phyloP scores from a whole-genome alignment of 2,113 vertebrate genomes.

The Atherinomorus stipes region DNA sequence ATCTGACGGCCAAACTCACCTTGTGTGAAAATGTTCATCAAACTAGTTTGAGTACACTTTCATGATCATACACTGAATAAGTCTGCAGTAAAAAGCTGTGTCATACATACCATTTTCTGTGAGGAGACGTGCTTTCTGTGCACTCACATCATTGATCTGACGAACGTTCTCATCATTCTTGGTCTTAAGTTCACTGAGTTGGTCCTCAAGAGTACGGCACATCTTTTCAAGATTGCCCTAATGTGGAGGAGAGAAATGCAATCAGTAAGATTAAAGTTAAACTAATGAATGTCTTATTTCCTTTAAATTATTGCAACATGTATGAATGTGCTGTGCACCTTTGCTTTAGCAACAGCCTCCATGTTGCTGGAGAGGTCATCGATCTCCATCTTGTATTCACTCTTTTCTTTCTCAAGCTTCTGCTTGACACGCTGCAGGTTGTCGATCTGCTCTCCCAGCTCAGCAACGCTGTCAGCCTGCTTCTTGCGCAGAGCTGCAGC shows the following conservation, averaged over 20 bases:
- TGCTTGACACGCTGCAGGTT: too few species aligned
- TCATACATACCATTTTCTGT: constrained; percentile 73
- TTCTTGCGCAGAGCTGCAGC: constrained; percentile 87
- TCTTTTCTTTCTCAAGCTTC: too few species aligned
- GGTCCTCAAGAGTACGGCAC: constrained; percentile 73
- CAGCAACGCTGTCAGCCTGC: constrained; percentile 83
- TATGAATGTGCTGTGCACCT: constrained; percentile 35
- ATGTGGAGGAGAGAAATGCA: background rate
- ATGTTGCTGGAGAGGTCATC: constrained; percentile 75
- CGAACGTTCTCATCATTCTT: constrained; percentile 73
- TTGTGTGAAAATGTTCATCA: constrained; percentile 14
- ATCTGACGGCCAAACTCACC: constrained; percentile 85
- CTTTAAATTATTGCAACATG: background rate
- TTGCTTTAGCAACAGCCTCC: constrained; percentile 71
- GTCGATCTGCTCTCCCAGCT: constrained; percentile 34
- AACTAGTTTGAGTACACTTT: constrained; percentile 2
- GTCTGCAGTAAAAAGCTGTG: background rate
- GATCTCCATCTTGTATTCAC: constrained; percentile 6
- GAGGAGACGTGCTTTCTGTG: constrained; percentile 68
- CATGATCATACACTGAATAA: background rate
- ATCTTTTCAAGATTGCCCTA: constrained; percentile 73
- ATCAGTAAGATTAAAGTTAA: background rate
- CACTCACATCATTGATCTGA: constrained; percentile 62
- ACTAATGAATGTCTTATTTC: background rate
- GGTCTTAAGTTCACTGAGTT: constrained; percentile 72